Base-by-base conservation (phyloP, 2,888 invertebrate genomes). In the Pharmacophagus antenor region DNA sequence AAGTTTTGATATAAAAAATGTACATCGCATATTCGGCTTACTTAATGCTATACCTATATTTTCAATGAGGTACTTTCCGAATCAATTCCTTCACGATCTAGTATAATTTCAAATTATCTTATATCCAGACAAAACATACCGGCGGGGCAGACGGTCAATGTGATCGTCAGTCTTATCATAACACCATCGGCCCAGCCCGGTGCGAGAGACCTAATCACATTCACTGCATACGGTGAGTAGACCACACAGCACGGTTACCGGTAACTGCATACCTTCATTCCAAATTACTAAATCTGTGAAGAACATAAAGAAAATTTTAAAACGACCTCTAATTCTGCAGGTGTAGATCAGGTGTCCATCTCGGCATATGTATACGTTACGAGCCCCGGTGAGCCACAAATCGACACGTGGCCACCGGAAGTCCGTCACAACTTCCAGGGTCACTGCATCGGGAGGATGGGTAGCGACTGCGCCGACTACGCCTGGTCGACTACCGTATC, bases 401-500 rank as follows among this genome's bases (percentile, higher is more conserved):
- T 61, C 0, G 94, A 94, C 69, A 85, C 89, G 0, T 88, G 88
- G 70, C 82, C 92, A 0, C 95, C 95, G 0, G 91, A 84, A 0
- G 71, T 95, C 0, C 81, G 92, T 1, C 94, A 94, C 83, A 91
- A 81, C 58, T 94, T 93, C 81, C 93, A 93, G 63, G 93, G 93
- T 17, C 92, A 93, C 60, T 95, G 95, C 67, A 87, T 92, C 5
- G 92, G 92, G 0, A 85, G 88, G 52, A 78, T 85, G 55, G 87
- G 84, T 0, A 80, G 86, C 2, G 91, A 92, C 56, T 96, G 96
- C 73, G 88, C 92, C 0, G 92, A 93, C 67, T 92, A 93, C 54
- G 86, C 91, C 44, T 96, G 96, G 96, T 94, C 93, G 6, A 85
- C 94, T 1, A 94, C 94, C 60, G 83, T 95, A 17, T 90, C 92